These are phyloP conservation scores for Orchesella flavescens DNA, from an alignment of 2,888 invertebrate genomes.

Conservation along the genomic window DNA sequence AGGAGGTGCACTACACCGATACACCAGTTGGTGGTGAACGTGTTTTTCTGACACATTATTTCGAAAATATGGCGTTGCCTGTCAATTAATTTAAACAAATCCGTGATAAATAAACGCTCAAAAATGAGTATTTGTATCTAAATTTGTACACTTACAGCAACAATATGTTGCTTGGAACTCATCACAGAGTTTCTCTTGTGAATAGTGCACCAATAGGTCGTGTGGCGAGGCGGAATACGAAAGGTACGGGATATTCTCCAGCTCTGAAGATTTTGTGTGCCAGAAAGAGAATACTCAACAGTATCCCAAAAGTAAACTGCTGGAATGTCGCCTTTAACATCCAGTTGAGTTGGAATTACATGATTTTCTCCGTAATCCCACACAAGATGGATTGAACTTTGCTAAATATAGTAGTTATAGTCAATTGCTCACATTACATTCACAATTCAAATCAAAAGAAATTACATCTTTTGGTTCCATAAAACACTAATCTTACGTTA, in stretches of 20 bases:
- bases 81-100: neutral
- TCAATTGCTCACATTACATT: neutral
- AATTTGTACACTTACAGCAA: neutral
- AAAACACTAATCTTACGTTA: neutral
- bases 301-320: conserved; percentile 6
- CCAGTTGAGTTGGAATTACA: neutral
- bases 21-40: conserved; percentile 7
- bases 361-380: neutral
- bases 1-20: conserved; percentile 1
- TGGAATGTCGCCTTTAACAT: neutral
- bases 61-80: neutral
- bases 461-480: neutral
- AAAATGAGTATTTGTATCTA: neutral
- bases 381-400: neutral
- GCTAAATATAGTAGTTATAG: neutral
- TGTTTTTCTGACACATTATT: neutral
- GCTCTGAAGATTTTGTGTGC: neutral
- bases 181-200: neutral
- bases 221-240: neutral
- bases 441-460: no score
- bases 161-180: neutral
- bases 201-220: conserved; percentile 12
- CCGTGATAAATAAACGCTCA: neutral
- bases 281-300: neutral
- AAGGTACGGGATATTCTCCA: neutral